phyloP scores from a whole-genome alignment of 2,888 invertebrate genomes.

The Deilephila porcellus region DNA sequence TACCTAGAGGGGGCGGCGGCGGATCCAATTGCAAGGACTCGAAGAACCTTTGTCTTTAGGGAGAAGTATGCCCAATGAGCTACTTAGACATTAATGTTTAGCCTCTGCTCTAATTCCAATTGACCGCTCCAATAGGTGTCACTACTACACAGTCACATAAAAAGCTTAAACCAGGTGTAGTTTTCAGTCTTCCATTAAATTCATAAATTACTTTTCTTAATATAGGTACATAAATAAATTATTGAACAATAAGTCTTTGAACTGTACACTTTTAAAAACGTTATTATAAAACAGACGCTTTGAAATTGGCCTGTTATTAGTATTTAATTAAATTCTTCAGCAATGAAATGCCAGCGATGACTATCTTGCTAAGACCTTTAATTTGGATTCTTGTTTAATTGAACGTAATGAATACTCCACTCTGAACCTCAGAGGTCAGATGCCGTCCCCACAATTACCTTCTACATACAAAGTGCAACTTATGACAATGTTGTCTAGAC shows the following conservation, averaged over 20 bases:
- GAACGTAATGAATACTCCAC: constrained; percentile 46
- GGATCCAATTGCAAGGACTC: constrained; percentile 82
- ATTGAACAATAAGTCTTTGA: not conserved
- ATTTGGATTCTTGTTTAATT: constrained; percentile 55
- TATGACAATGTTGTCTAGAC: not conserved
- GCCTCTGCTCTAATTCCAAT: constrained; percentile 41
- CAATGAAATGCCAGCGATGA: constrained; percentile 42
- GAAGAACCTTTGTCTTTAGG: constrained; percentile 78
- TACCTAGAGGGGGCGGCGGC: constrained; percentile 77
- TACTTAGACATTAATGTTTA: constrained; percentile 65
- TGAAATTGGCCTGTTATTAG: constrained; percentile 42
- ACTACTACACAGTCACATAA: not conserved
- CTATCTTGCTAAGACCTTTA: constrained; percentile 48
- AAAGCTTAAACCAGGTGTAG: not conserved
- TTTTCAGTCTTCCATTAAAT: not conserved
- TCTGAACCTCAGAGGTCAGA: constrained; percentile 41
- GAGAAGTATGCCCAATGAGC: constrained; percentile 78
- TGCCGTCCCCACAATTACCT: constrained; percentile 38
- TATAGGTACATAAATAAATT: not conserved
- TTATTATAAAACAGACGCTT: not conserved
- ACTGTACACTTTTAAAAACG: constrained; percentile 3
- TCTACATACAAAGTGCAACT: constrained; percentile 27
- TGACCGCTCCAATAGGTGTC: not conserved
- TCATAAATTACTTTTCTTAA: not conserved
- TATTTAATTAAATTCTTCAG: constrained; percentile 55